Evolutionary conservation across 92 coral and sea anemone genomes (phyloP), one percentile per base, ranked within the genome.

Genomic region (Epizoanthus rinbou): DNA sequence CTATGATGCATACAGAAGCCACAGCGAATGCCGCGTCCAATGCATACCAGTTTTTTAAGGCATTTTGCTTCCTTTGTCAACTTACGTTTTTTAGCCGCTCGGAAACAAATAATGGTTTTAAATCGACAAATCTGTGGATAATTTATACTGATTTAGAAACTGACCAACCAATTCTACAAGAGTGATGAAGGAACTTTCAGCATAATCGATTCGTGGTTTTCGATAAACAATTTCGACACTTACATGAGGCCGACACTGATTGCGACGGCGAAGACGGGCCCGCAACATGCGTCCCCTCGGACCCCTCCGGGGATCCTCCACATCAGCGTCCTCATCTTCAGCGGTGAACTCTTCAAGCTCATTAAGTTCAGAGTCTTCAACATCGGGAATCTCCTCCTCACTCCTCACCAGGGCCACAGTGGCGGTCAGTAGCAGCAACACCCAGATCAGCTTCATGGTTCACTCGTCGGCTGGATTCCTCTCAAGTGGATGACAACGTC

Each of bases 371-470:
- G 73, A 43, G 18, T 86, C 89, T 18, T 75, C 84, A 9, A 63
- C 66, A 8, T 71, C 79, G 8, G 47, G 69, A 6, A 80, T 23
- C 0, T 64, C 47, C 45, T 83, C 87, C 14, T 87, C 90, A 13
- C 87, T 87, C 76, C 63, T 83, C 59, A 83, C 69, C 57, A 87
- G 41, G 87, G 85, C 90, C 33, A 83, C 87, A 18, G 87, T 83
- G 28, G 90, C 90, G 9, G 80, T 50, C 47, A 82, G 82, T 9
- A 87, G 67, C 57, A 87, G 76, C 35, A 87, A 58, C 33, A 83
- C 80, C 33, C 85, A 74, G 62, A 67, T 64, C 74, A 83, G 56
- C 90, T 87, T 87, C 90, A 87, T 87, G 79, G 25, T 31, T 85
- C 19, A 14, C 70, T 13, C 21, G 56, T 56, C 15, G 43, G 43